A percentile compares a stretch with the other conserved stretches of the same genome.
Evolutionary conservation across 2,888 invertebrate genomes (phyloP).

Genomic region (Brachypalpus laphriformis): DNA sequence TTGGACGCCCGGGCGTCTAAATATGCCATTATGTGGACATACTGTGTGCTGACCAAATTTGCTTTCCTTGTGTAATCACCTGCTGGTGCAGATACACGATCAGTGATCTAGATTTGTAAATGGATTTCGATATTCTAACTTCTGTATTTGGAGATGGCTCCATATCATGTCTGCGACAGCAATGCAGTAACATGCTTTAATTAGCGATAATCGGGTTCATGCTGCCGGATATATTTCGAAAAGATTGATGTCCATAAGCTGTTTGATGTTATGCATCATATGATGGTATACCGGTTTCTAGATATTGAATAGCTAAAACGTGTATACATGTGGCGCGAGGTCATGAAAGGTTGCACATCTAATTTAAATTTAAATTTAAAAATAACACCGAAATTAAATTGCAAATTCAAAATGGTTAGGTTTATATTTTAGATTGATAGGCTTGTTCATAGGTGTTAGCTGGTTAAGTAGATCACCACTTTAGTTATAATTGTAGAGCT

Average conservation of each 20-base stretch:
- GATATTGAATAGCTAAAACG: not conserved
- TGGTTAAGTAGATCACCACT: too few relatives aligned
- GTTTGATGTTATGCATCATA: too few relatives aligned
- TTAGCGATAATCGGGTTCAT: not conserved
- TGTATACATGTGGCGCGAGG: not conserved
- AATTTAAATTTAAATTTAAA: too few relatives aligned
- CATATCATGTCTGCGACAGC: not conserved
- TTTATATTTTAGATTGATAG: too few relatives aligned
- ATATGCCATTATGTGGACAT: slow-evolving; percentile 7
- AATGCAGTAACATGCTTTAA: not conserved
- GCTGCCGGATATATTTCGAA: not conserved
- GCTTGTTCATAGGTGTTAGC: too few relatives aligned
- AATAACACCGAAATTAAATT: too few relatives aligned
- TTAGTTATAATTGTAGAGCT: too few relatives aligned
- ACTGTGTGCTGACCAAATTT: slow-evolving; percentile 41
- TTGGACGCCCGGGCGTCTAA: not conserved
- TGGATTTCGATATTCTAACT: slow-evolving; percentile 23
- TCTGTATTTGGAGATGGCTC: slow-evolving; percentile 35
- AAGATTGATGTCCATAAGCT: not conserved
- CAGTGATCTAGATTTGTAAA: slow-evolving; percentile 5
- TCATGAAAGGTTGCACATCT: not conserved
- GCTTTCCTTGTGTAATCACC: slow-evolving; percentile 41
- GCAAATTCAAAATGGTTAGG: too few relatives aligned
- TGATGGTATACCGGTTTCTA: not conserved
- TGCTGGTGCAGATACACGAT: slow-evolving; percentile 4